Evolutionary conservation across 1,140 invertebrate genomes (phyloP), one percentile per base, ranked within the genome.

Genomic region (Drosophila seguyi): DNA sequence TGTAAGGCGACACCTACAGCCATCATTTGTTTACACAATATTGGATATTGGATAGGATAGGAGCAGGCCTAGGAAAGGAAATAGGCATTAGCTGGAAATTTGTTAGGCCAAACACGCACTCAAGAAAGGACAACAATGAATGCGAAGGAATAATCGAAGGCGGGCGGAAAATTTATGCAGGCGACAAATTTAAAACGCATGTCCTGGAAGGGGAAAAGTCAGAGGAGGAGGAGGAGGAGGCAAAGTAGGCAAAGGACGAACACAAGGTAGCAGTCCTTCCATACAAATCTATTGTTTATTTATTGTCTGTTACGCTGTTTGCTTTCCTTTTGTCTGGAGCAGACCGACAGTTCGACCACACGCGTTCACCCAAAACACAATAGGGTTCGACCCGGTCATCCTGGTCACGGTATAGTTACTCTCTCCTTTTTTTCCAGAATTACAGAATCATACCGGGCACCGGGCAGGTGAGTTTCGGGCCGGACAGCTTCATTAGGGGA

Each of bases 11-110:
- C 84, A 88, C 84, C 84, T 88, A 84, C 65, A 74, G 77, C 79
- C 80, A 88, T 88, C 81, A 90, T 90, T 88, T 88, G 84, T 88
- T 88, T 88, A 88, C 84, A 88, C 85, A 88, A 88, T 88, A 88
- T 88, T 88, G 84, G 77, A 88, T 87, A 87, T 87, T 73, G 77
- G 81, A 77, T 48, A 65, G 69, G 58, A 73, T 75, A 74, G 57
- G 47, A 48, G 27, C 27, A 31, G 42, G 61, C 31, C 62, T 27
- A 53, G 47, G 57, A 84, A 75, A 88, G 85, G 85, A 88, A 88
- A 85, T 71, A 71, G 84, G 85, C 84, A 88, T 88, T 88, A 88
- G 84, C 85, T 80, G 52, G 73, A 84, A 88, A 88, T 88, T 88
- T 88, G 84, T 88, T 78, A 87, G 84, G 84, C 84, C 82, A 82